Conservation (phyloP, 2,113 vertebrate species). For the Candoia aspera region DNA sequence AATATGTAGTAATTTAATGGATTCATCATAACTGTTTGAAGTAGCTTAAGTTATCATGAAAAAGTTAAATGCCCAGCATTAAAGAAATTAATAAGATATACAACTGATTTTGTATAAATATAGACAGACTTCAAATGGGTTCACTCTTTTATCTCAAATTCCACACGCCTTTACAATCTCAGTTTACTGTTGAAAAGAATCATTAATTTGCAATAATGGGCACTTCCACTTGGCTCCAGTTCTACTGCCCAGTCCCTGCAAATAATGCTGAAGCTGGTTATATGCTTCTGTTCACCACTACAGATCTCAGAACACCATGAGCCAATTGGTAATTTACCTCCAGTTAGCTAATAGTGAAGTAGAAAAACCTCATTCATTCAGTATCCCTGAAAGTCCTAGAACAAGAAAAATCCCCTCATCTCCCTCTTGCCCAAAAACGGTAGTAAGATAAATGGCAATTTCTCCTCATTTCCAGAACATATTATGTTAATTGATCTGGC, state of each 20-base stretch:
- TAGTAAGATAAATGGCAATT: background rate
- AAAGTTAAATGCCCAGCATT: background rate
- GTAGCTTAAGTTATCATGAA: background rate
- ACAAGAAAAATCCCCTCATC: background rate
- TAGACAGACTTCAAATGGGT: background rate
- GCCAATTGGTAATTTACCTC: background rate
- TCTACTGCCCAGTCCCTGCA: background rate
- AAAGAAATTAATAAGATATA: background rate
- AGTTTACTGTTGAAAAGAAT: background rate
- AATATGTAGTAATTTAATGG: background rate
- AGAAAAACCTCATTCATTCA: background rate
- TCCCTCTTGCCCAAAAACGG: background rate
- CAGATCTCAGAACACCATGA: background rate
- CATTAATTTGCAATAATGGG: no score
- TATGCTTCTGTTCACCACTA: background rate
- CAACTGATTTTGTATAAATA: constrained; percentile 6
- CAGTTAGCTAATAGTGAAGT: background rate
- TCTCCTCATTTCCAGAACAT: background rate
- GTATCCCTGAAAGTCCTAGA: background rate
- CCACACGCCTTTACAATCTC: background rate
- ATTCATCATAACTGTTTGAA: constrained; percentile 6
- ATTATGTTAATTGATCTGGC: background rate
- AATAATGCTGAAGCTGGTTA: background rate
- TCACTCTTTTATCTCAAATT: background rate
- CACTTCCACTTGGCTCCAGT: background rate